These are phyloP conservation scores for Odontamblyopus lacepedii DNA, from an alignment of 2,797 vertebrate genomes.

Conservation along the genomic window DNA sequence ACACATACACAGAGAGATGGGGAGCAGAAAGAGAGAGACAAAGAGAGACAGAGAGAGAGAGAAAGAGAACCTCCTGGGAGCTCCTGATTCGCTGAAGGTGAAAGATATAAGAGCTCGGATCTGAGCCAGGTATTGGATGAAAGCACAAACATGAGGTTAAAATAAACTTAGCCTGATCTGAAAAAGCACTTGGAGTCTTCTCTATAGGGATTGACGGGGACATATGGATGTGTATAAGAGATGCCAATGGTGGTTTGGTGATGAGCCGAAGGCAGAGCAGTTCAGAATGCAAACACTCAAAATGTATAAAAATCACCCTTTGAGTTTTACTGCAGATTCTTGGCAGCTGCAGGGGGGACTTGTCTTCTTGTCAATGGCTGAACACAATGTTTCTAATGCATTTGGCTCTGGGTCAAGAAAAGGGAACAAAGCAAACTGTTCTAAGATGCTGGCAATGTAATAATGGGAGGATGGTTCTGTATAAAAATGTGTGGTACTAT, in stretches of 20 bases:
- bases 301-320: constrained; percentile 15
- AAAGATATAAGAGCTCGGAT: constrained; percentile 2
- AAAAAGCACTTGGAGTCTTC: neutral
- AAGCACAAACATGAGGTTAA: constrained; percentile 6
- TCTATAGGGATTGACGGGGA: neutral
- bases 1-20: too few relatives aligned
- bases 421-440: constrained; percentile 4
- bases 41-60: neutral
- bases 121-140: constrained; percentile 6
- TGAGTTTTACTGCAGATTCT: constrained; percentile 10
- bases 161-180: neutral
- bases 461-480: neutral
- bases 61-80: neutral
- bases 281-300: constrained; percentile 4
- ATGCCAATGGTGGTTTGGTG: neutral
- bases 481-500: neutral
- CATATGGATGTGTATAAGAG: constrained; percentile 9
- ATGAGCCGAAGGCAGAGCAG: neutral
- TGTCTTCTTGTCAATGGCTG: constrained; percentile 8
- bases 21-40: neutral
- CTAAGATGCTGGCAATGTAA: neutral
- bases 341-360: constrained; percentile 6
- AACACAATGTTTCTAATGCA: constrained; percentile 13
- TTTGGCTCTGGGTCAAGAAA: constrained; percentile 7
- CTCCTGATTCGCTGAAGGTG: neutral